A percentile compares a stretch with the other conserved stretches of the same genome.
phyloP scores from a whole-genome alignment of 2,888 invertebrate species.

The Ferdinandea cuprea region DNA sequence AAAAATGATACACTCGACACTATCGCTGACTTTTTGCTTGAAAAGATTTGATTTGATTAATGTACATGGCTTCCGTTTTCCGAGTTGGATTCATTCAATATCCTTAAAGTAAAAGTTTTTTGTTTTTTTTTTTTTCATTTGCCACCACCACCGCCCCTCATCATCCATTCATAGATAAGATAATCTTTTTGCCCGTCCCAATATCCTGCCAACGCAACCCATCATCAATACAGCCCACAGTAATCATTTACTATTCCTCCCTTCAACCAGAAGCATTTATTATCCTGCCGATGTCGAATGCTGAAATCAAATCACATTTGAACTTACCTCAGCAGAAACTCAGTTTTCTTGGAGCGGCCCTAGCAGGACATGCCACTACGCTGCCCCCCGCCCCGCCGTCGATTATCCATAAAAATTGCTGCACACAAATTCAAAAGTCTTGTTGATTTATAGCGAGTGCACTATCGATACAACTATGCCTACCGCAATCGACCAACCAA shows the following conservation, averaged over 20 bases:
- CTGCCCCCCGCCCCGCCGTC: constrained; percentile 21
- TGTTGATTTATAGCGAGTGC: constrained; percentile 29
- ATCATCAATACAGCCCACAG: constrained; percentile 57
- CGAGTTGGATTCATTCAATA: not conserved
- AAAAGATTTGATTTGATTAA: constrained; percentile 46
- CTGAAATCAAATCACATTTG: constrained; percentile 52
- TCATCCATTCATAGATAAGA: constrained; percentile 59
- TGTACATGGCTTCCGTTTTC: constrained; percentile 20
- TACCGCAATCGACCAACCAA: not conserved
- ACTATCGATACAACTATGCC: constrained; percentile 16
- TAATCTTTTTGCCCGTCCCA: not conserved
- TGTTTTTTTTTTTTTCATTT: not conserved
- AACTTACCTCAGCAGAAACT: constrained; percentile 29
- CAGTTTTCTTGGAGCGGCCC: not conserved
- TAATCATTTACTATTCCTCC: constrained; percentile 29
- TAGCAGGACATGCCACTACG: too few species aligned
- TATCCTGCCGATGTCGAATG: constrained; percentile 50
- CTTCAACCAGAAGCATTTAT: constrained; percentile 48
- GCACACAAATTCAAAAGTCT: constrained; percentile 23
- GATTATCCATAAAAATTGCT: constrained; percentile 31
- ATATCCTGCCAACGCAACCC: constrained; percentile 22
- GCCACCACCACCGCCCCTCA: not conserved
- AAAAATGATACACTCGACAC: constrained; percentile 25
- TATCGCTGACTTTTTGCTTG: constrained; percentile 19
- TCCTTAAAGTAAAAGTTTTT: constrained; percentile 2